These are phyloP conservation scores for Pteronura brasiliensis DNA, from an alignment of 2,113 vertebrate genomes.

Conservation along the genomic window DNA sequence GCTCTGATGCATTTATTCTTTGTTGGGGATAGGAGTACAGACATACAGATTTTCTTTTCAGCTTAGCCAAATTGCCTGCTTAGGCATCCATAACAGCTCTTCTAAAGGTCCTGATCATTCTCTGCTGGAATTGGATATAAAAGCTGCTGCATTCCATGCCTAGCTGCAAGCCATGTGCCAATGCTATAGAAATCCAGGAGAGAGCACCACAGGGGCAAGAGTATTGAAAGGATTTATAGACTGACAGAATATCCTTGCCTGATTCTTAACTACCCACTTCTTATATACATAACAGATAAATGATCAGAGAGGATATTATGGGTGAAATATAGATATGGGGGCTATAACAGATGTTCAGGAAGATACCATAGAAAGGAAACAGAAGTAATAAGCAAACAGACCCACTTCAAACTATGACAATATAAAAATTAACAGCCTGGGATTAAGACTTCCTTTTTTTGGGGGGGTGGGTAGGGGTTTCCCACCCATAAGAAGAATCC, in stretches of 20 bases:
- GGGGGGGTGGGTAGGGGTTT: too few relatives aligned
- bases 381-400: background rate
- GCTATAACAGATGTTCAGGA: background rate
- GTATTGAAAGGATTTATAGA: background rate
- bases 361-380: background rate
- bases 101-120: background rate
- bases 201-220: background rate
- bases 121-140: background rate
- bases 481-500: background rate
- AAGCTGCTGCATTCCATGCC: background rate
- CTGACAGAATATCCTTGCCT: background rate
- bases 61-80: background rate
- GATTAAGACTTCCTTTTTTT: background rate
- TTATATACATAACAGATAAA: background rate
- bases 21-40: background rate
- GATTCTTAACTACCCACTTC: slow-evolving; percentile 23
- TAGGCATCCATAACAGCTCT: background rate
- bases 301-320: background rate
- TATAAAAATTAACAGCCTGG: background rate
- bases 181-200: background rate
- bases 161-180: background rate
- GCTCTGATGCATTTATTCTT: background rate
- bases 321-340: background rate
- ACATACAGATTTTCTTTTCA: background rate
- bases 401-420: background rate